Base-by-base conservation (phyloP, 2,888 invertebrate species). In the Andrena bicolor region DNA sequence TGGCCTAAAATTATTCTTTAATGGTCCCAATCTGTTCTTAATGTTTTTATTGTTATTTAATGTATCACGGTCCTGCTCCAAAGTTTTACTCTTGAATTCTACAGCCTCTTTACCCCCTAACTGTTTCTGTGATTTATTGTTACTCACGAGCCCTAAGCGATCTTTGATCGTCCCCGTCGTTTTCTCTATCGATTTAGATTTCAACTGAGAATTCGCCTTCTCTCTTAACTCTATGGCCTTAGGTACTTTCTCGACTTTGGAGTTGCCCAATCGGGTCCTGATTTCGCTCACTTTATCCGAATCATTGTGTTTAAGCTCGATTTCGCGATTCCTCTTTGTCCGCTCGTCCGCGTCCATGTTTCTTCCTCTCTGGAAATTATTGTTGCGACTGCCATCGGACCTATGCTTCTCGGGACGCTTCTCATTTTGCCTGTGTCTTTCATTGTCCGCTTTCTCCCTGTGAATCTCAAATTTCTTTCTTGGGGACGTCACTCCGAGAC, bases 41-140 rank as follows among this genome's bases (percentile, higher is more conserved):
- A 88, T 82, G 16, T 88, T 88, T 53, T 86, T 88, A 32, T 78
- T 86, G 91, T 93, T 89, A 95, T 95, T 80, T 75, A 56, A 26
- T 7, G 60, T 26, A 13, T 81, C 77, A 20, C 79, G 77, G 65
- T 71, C 72, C 48, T 86, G 84, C 23, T 88, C 87, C 26, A 76
- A 48, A 13, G 7, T 53, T 48, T 79, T 83, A n/a, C 35, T 76
- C 28, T 78, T 85, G 23, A 82, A 88, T 4, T 86, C 82, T 30
- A 30, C 1, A 0, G 60, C 3, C 1, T 85, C 85, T 49, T 84
- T 82, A 32, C 10, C 83, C 10, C 48, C 74, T 28, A 68, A 51
- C 7, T 74, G 82, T 68, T 80, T 89, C 48, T 72, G 76, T 3
- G 7, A 7, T 26, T 83, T 90, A 30, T 75, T 82, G 35, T 8